These are phyloP conservation scores for Neogale vison DNA, from an alignment of 2,113 vertebrate genomes.

Conservation along the genomic window DNA sequence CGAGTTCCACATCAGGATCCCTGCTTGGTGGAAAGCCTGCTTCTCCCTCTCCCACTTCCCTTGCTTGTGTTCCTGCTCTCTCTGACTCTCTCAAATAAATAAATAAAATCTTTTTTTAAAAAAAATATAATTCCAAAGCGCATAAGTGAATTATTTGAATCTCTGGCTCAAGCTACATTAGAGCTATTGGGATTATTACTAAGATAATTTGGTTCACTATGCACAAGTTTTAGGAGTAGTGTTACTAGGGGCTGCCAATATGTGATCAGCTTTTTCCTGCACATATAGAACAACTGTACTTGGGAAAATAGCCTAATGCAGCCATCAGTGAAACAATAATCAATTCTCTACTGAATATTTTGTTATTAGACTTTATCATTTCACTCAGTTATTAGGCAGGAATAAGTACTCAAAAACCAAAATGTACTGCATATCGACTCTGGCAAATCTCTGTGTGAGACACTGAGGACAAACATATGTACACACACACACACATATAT, in stretches of 20 bases:
- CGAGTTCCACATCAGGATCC: fast-evolving
- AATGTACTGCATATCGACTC: background rate
- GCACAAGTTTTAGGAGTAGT: background rate
- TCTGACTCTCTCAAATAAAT: no score
- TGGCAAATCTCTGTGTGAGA: background rate
- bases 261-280: background rate
- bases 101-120: no score
- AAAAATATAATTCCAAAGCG: background rate
- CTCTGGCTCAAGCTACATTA: background rate
- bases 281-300: background rate
- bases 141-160: background rate
- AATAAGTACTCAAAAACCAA: background rate
- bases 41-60: no score
- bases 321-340: background rate
- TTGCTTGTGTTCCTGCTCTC: no score
- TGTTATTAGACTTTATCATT: background rate
- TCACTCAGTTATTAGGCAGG: background rate
- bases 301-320: background rate
- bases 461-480: background rate
- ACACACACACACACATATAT: background rate
- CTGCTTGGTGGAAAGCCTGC: no score
- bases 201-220: background rate
- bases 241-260: background rate
- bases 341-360: background rate
- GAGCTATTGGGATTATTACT: background rate